Percentiles rank a stretch among this genome's conserved stretches.
Conservation (phyloP, 2,888 invertebrate species). For the Chelonus formosanus region DNA sequence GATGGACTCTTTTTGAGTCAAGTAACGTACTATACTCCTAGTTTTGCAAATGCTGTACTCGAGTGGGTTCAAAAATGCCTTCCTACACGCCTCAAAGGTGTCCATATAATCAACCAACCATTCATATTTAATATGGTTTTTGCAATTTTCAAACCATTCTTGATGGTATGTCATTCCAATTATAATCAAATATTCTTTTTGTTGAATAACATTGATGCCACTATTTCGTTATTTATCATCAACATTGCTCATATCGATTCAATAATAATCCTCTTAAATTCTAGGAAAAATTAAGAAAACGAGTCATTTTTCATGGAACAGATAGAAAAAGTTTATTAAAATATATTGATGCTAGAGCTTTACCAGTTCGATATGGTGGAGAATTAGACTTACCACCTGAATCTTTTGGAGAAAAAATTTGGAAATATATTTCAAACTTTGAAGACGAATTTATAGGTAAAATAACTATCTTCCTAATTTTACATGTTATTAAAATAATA, state of each 20-base stretch:
- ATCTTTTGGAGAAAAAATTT: slow-evolving; percentile 71
- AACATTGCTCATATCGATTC: no score
- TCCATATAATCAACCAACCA: slow-evolving; percentile 90
- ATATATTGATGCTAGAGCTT: slow-evolving; percentile 69
- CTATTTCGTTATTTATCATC: no score
- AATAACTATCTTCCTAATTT: slow-evolving; percentile 5
- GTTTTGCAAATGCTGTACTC: slow-evolving; percentile 76
- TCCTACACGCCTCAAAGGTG: slow-evolving; percentile 82
- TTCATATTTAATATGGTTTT: slow-evolving; percentile 86
- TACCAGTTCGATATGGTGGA: slow-evolving; percentile 76
- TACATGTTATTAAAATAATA: no score
- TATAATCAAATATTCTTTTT: no score
- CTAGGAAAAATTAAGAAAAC: slow-evolving; percentile 80
- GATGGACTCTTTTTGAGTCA: slow-evolving; percentile 78
- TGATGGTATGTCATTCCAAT: slow-evolving; percentile 60
- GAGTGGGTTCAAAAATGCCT: slow-evolving; percentile 85
- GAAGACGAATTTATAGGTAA: slow-evolving; percentile 75
- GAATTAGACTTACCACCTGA: slow-evolving; percentile 71
- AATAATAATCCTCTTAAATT: neutral
- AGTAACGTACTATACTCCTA: slow-evolving; percentile 79
- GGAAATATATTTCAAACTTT: slow-evolving; percentile 74
- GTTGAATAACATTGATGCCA: no score
- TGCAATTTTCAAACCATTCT: slow-evolving; percentile 86
- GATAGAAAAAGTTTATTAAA: slow-evolving; percentile 71
- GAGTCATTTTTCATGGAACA: slow-evolving; percentile 80